Percentiles rank a stretch among this genome's conserved stretches.
Conservation (phyloP, 2,888 invertebrate species). For the Allolobophora icterica region DNA sequence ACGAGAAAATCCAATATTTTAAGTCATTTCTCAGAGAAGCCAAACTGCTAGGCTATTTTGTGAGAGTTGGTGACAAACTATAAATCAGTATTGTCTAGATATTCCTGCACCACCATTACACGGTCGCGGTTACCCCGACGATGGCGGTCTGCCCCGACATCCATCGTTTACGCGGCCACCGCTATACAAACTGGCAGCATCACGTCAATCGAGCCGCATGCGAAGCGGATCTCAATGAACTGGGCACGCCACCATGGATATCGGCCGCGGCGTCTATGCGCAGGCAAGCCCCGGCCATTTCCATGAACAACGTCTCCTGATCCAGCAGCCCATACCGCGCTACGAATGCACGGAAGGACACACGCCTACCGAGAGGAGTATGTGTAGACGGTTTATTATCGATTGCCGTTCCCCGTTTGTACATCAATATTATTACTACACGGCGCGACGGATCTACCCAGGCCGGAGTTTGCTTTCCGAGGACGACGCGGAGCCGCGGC, state of each 20-base stretch:
- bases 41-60: slow-evolving; percentile 5
- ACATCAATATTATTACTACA: slow-evolving; percentile 27
- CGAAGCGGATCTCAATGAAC: slow-evolving; percentile 17
- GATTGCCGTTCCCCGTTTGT: slow-evolving; percentile 25
- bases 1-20: slow-evolving; percentile 7
- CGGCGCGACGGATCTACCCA: slow-evolving; percentile 17
- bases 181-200: slow-evolving; percentile 4
- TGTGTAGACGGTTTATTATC: slow-evolving; percentile 22
- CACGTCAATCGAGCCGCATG: slow-evolving; percentile 12
- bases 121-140: slow-evolving; percentile 5
- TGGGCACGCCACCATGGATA: slow-evolving; percentile 14
- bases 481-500: not conserved
- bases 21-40: not conserved
- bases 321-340: not conserved
- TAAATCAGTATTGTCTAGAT: slow-evolving; percentile 17
- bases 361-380: not conserved
- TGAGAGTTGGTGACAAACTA: slow-evolving; percentile 11
- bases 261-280: not conserved
- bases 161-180: not conserved
- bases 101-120: slow-evolving; percentile 12
- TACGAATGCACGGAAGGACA: not conserved
- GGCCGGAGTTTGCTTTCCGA: slow-evolving; percentile 17
- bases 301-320: not conserved
- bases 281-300: slow-evolving; percentile 11
- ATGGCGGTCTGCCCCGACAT: not conserved